Base-by-base conservation (phyloP, 2,113 vertebrate genomes). In the Heloderma charlesbogerti region DNA sequence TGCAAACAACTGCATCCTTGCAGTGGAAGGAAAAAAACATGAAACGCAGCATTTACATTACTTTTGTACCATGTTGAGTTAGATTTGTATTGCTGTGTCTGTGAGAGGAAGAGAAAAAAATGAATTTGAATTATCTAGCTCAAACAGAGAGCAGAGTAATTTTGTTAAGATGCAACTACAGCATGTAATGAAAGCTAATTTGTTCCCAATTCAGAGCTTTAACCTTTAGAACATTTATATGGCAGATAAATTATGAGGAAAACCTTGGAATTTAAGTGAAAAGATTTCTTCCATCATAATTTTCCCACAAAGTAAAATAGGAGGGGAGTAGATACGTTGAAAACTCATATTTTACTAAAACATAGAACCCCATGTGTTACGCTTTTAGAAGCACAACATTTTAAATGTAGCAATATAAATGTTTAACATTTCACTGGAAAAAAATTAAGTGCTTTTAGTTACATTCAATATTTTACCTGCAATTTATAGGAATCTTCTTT, bases 1-100 rank as follows among this genome's bases (percentile, higher is more conserved):
- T 88, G 93, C 93, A 96, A 96, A 96, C 93, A 97, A 96, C 94
- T 88, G 95, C 25, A 93, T 92, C 60, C 80, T 91, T 92, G 92
- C 63, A 89, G 78, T 93, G 80, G 31, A 90, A 85, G 86, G 60
- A 10, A 90, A 90, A 7, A 25, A 71, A 69, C n/a, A 90, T 13
- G 80, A 91, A 90, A 29, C 1, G 74, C 0, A 57, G 9, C n/a
- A 16, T 84, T 95, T 93, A 57, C 63, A 89, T 71, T 12, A 89
- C 78, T 92, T 94, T 90, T 74, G 82, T 63, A 94, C 74, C 51
- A 34, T 91, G 74, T 48, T 89, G 90, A 86, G 37, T 92, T 31
- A 89, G 71, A 12, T 63, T 13, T 18, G 1, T 31, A 92, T 25
- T 2, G 4, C 90, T 72, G 84, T 66, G 6, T 79, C 74, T 78